Conservation (phyloP, 2,797 vertebrate species). For the Poecilia gillii region DNA sequence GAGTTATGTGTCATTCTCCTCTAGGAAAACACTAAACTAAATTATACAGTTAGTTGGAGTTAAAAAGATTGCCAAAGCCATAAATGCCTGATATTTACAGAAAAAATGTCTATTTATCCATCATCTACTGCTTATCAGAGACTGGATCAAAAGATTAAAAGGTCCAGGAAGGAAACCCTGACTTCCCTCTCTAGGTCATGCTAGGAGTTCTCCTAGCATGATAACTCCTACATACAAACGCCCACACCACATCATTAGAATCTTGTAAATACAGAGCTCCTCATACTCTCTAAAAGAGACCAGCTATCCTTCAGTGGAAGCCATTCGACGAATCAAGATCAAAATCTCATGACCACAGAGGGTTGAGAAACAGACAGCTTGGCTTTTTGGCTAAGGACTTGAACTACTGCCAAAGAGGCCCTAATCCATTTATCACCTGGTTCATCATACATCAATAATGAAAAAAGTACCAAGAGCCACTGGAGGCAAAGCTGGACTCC, state of each 20-base stretch:
- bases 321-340: neutral
- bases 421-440: neutral
- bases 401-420: neutral
- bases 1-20: neutral
- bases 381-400: neutral
- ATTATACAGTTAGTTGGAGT: neutral
- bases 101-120: neutral
- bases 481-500: neutral
- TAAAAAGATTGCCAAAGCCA: neutral
- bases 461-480: neutral
- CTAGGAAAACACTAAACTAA: neutral
- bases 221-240: too few relatives aligned
- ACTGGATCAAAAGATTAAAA: neutral
- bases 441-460: neutral
- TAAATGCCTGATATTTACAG: neutral
- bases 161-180: neutral
- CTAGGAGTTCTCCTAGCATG: neutral
- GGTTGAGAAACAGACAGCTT: neutral
- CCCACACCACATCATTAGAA: neutral
- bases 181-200: neutral
- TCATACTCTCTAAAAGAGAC: neutral
- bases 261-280: neutral
- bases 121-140: neutral
- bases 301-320: neutral
- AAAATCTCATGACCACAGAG: neutral